Conservation (phyloP, 2,888 invertebrate species). For the Dastarcus helophoroides region DNA sequence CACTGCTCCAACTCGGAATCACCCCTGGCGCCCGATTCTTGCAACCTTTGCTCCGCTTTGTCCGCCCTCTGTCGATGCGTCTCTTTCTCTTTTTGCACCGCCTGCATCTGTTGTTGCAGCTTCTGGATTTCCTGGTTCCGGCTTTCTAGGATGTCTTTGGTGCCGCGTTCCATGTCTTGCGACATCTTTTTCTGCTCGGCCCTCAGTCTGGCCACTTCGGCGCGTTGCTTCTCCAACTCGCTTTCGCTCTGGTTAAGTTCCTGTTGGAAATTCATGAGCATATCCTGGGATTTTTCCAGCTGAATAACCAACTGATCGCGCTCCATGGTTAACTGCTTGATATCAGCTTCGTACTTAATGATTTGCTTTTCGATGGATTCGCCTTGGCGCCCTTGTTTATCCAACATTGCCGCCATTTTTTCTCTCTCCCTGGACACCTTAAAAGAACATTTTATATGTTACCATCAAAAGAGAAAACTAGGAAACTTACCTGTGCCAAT, state of each 20-base stretch:
- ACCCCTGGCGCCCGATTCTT: conserved; percentile 52
- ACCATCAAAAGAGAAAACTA: no score
- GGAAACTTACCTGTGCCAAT: conserved; percentile 46
- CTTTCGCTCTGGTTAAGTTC: conserved; percentile 75
- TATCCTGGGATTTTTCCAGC: conserved; percentile 85
- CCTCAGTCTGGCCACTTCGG: conserved; percentile 65
- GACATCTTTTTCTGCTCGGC: conserved; percentile 58
- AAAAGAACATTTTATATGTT: no score
- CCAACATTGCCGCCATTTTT: conserved; percentile 65
- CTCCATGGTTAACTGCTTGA: conserved; percentile 76
- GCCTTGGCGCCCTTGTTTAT: conserved; percentile 66
- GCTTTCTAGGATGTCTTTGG: conserved; percentile 57
- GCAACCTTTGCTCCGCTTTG: conserved; percentile 63
- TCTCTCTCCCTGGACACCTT: conserved; percentile 64
- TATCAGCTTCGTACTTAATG: conserved; percentile 72
- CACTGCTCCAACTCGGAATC: conserved; percentile 67
- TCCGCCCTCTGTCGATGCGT: conserved; percentile 57
- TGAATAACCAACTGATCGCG: conserved; percentile 80
- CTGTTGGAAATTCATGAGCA: conserved; percentile 87
- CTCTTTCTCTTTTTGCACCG: conserved; percentile 51
- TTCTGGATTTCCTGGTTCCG: conserved; percentile 60
- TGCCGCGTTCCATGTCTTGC: conserved; percentile 58
- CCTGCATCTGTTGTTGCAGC: conserved; percentile 56
- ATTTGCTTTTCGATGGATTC: conserved; percentile 78
- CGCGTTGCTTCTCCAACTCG: conserved; percentile 68